phyloP scores from a whole-genome alignment of 2,797 vertebrate genomes.

The Esox masquinongy region DNA sequence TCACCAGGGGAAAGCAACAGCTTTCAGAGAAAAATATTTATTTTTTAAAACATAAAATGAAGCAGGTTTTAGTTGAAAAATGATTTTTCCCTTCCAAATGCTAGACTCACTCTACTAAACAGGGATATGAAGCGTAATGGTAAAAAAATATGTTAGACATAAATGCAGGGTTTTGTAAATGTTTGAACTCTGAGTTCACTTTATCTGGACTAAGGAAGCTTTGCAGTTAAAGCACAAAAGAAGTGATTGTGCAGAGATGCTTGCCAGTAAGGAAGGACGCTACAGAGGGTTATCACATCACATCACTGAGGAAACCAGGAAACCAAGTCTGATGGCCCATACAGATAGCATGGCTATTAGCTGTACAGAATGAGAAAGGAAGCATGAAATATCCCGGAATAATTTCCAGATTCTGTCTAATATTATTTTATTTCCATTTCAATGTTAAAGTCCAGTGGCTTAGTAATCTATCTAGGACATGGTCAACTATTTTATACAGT shows the following conservation, averaged over 20 bases:
- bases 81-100: constrained; percentile 47
- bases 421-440: constrained; percentile 5
- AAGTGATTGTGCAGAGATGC: constrained; percentile 21
- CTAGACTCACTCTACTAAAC: constrained; percentile 20
- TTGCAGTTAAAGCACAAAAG: constrained; percentile 9
- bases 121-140: constrained; percentile 23
- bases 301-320: constrained; percentile 21
- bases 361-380: constrained; percentile 14
- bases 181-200: constrained; percentile 28
- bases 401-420: neutral
- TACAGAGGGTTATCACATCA: constrained; percentile 28
- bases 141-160: constrained; percentile 18
- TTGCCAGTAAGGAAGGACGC: constrained; percentile 15
- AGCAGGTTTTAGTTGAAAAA: constrained; percentile 55
- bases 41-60: constrained; percentile 35
- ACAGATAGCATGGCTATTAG: constrained; percentile 26
- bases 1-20: no score
- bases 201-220: constrained; percentile 23
- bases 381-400: constrained; percentile 11
- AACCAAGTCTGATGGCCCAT: constrained; percentile 32
- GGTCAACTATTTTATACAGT: neutral
- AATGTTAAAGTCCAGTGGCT: constrained; percentile 4
- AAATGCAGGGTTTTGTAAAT: constrained; percentile 31
- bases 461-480: neutral
- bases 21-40: constrained; percentile 4